Base-by-base conservation (phyloP, 2,113 vertebrate genomes). In the Paradisaea rubra region DNA sequence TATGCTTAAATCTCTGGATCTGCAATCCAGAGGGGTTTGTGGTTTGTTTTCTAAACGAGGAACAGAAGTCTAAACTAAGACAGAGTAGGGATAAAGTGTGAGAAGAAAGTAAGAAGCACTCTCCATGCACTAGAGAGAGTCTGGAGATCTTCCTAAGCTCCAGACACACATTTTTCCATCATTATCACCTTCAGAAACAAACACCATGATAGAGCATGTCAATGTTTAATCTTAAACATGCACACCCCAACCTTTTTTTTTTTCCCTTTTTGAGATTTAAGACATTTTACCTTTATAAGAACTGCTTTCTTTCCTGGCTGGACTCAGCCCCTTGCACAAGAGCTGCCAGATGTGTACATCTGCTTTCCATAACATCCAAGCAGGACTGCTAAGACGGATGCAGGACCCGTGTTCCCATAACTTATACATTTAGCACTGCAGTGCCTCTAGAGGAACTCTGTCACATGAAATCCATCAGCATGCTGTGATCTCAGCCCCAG, bases 321-420 rank as follows among this genome's bases (percentile, higher is more conserved):
- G 68, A n/a, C 80, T 73, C 44, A 37, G 87, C 30, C 50, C 50
- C 76, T 60, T 23, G 60, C 68, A 73, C 71, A 78, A 66, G 1
- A 54, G 68, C 88, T 73, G 37, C 71, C 1, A 7, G 76, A 41
- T 4, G 14, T 7, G 47, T 41, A 28, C 94, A 84, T 95, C 91
- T 96, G 92, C 91, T 90, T 93, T n/a, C 88, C 80, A 71, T 77
- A 86, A 78, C 39, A n/a, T 18, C 54, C 82, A 59, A 37, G 60
- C 69, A 54, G 50, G 56, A 15, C 60, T 69, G 63, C 16, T 57
- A 10, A 39, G 88, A 28, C 1, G 0, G 72, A 88, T 63, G 42
- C 76, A 92, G 82, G 54, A 78, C 78, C 45, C 0, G 0, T 39
- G 64, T 47, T 77, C 71, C 8, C 14, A 23, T 59, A 83, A 88